Conservation (phyloP, 2,888 invertebrate species). For the Tortricodes alternella region DNA sequence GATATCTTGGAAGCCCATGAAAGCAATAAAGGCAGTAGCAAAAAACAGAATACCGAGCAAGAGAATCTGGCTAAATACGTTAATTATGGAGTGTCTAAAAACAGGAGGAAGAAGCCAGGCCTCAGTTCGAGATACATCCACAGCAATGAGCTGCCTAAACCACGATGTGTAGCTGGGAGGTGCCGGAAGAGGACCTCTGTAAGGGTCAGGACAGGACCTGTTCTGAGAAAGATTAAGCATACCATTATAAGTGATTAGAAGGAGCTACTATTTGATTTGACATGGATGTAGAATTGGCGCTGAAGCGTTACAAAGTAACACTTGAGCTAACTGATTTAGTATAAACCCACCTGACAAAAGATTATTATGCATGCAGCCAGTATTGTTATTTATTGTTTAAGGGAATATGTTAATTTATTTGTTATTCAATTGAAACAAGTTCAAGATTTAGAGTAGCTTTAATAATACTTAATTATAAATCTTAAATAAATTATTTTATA, state of each 20-base stretch:
- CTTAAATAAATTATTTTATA: conserved; percentile 24
- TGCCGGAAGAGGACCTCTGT: conserved; percentile 56
- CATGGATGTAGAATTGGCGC: neutral
- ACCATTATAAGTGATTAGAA: conserved; percentile 37
- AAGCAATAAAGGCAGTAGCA: conserved; percentile 47
- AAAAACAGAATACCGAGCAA: conserved; percentile 43
- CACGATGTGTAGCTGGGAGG: conserved; percentile 53
- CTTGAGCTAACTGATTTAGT: too few relatives aligned
- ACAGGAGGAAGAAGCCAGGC: conserved; percentile 45
- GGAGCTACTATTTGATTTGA: neutral
- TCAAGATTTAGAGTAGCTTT: conserved; percentile 29
- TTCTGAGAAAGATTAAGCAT: conserved; percentile 57
- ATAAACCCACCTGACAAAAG: conserved; percentile 3
- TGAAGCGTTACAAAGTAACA: too few relatives aligned
- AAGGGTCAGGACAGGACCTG: conserved; percentile 55
- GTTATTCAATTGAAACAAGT: conserved; percentile 19
- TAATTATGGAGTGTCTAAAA: conserved; percentile 42
- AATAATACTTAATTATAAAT: conserved; percentile 25
- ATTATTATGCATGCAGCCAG: conserved; percentile 13
- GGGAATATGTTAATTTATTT: conserved; percentile 25
- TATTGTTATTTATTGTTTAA: conserved; percentile 28
- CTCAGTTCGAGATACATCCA: conserved; percentile 40
- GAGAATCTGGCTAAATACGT: conserved; percentile 45
- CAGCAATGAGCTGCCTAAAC: conserved; percentile 39
- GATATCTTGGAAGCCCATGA: conserved; percentile 54